These are phyloP conservation scores for Thryonomys swinderianus DNA, from an alignment of 2,113 vertebrate species.

Conservation along the genomic window DNA sequence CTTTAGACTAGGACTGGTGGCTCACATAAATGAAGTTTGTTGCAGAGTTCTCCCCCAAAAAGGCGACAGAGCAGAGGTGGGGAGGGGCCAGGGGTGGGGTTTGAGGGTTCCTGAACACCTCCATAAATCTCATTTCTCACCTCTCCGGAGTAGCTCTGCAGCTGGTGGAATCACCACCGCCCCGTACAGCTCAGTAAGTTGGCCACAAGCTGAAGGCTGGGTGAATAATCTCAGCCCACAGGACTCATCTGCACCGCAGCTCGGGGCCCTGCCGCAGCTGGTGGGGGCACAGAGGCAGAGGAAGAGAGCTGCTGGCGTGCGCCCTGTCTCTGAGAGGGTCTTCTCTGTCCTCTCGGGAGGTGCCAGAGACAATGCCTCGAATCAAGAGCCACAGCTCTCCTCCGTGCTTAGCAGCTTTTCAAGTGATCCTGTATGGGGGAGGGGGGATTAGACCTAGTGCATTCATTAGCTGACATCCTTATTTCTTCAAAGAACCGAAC, in stretches of 20 bases:
- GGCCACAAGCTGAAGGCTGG: background rate
- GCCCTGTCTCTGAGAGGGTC: background rate
- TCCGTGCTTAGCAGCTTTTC: background rate
- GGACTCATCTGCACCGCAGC: background rate
- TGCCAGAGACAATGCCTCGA: background rate
- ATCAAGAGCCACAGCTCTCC: accelerated
- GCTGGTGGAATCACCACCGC: background rate
- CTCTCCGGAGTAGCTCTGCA: background rate
- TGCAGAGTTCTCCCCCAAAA: background rate
- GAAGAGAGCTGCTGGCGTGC: no score
- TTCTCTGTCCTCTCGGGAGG: background rate
- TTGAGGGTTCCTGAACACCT: no score
- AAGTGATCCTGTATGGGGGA: background rate
- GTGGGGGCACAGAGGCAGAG: no score
- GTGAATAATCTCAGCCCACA: background rate
- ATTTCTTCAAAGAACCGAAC: constrained; percentile 28
- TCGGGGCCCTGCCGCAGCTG: background rate
- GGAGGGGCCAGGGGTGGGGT: background rate
- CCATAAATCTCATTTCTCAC: background rate
- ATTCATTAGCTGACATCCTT: background rate
- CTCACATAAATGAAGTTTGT: background rate
- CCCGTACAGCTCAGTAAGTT: background rate
- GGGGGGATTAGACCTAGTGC: background rate
- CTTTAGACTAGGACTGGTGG: constrained; percentile 23
- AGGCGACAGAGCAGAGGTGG: background rate